phyloP scores from a whole-genome alignment of 2,797 vertebrate species.

The Thamnophis elegans region DNA sequence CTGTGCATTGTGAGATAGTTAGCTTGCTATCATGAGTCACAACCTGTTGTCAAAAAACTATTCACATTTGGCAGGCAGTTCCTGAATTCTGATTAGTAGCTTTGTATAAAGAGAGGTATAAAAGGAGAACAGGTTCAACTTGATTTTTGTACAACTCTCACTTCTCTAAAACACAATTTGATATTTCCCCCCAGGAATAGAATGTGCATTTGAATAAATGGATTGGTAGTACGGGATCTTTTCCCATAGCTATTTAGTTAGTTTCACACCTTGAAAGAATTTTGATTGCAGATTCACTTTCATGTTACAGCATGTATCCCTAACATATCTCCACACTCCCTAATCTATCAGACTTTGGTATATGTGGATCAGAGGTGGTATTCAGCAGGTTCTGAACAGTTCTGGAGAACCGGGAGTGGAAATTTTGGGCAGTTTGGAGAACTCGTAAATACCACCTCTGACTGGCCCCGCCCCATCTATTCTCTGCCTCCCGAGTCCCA shows the following conservation, averaged over 20 bases:
- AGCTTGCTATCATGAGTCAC: not conserved
- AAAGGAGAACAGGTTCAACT: constrained; percentile 40
- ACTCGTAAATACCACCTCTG: too few relatives aligned
- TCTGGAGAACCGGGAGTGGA: too few relatives aligned
- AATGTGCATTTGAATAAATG: constrained; percentile 27
- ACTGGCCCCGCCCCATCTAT: too few relatives aligned
- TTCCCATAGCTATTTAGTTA: not conserved
- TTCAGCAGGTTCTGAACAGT: too few relatives aligned
- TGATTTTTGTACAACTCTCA: constrained; percentile 39
- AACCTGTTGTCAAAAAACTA: constrained; percentile 36
- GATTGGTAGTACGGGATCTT: constrained; percentile 33
- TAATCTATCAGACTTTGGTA: too few relatives aligned
- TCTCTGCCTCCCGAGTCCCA: too few relatives aligned
- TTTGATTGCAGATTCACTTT: not conserved
- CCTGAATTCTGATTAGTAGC: not conserved
- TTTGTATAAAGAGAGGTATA: constrained; percentile 13
- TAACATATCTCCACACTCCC: not conserved
- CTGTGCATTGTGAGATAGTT: not conserved
- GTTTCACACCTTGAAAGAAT: not conserved
- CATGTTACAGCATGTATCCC: accelerated
- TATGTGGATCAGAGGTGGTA: not conserved
- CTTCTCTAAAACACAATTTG: not conserved
- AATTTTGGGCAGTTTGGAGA: too few relatives aligned
- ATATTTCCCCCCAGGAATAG: constrained; percentile 29
- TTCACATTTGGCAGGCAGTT: constrained; percentile 9